phyloP scores from a whole-genome alignment of 1,140 invertebrate genomes.

The Aradophagus sp. region DNA sequence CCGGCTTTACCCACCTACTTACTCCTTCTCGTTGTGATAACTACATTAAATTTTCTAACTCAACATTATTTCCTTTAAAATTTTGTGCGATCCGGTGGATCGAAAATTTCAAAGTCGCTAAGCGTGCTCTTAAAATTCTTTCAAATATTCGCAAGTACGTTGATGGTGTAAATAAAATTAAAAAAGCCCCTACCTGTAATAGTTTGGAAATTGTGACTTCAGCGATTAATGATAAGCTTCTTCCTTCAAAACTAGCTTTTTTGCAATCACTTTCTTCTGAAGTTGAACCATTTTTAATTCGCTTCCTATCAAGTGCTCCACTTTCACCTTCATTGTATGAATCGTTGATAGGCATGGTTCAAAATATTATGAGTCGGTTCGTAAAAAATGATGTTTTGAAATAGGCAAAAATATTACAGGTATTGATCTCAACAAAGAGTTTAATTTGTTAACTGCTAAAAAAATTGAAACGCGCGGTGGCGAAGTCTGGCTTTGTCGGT shows the following conservation, averaged over 20 bases:
- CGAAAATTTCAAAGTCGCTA: conserved; percentile 42
- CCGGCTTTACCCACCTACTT: too few species aligned
- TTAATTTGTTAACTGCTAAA: conserved; percentile 2
- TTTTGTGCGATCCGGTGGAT: conserved; percentile 55
- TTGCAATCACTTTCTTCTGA: conserved; percentile 15
- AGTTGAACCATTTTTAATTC: conserved; percentile 21
- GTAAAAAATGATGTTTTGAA: conserved; percentile 7
- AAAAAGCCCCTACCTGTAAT: conserved; percentile 16
- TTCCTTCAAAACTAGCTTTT: conserved; percentile 10
- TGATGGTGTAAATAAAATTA: conserved; percentile 12
- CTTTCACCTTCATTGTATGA: conserved; percentile 36
- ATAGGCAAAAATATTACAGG: not conserved
- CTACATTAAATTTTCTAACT: too few species aligned
- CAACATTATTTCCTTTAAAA: conserved; percentile 42
- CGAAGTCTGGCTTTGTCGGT: too few species aligned
- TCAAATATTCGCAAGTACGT: conserved; percentile 27
- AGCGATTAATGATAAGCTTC: conserved; percentile 1
- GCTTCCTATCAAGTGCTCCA: conserved; percentile 6
- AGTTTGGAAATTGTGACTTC: conserved; percentile 16
- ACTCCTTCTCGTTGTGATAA: too few species aligned
- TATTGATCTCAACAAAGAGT: not conserved
- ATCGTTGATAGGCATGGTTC: conserved; percentile 6
- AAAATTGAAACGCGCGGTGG: too few species aligned
- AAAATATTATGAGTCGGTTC: conserved; percentile 8
- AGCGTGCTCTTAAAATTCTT: conserved; percentile 42